Evolutionary conservation across 1,140 invertebrate species (phyloP).

Genomic region (Saccostrea echinata): DNA sequence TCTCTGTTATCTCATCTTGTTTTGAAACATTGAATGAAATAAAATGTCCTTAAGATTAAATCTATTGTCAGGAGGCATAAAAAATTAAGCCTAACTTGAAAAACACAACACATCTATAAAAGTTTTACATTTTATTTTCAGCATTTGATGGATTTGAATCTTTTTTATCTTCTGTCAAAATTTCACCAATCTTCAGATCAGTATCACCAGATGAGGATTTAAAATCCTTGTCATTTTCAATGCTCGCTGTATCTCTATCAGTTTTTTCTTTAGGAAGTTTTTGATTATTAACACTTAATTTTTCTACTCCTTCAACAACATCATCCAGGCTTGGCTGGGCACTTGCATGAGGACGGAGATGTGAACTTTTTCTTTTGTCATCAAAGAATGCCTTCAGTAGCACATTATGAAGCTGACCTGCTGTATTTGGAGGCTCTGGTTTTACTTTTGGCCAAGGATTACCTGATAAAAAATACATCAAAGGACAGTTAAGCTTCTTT

Average conservation of each 20-base stretch:
- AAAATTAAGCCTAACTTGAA: too few species aligned
- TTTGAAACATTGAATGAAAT: too few species aligned
- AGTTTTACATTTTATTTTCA: conserved; percentile 11
- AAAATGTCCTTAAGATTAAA: too few species aligned
- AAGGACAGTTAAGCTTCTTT: too few species aligned
- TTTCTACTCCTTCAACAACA: background rate
- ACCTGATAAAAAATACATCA: background rate
- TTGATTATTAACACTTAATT: conserved; percentile 3
- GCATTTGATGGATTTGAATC: background rate
- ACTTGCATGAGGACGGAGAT: conserved; percentile 4
- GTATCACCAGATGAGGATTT: background rate
- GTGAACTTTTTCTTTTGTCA: conserved; percentile 15
- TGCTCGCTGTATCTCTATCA: background rate
- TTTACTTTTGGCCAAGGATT: conserved; percentile 27
- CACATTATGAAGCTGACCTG: background rate
- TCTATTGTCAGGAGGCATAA: too few species aligned
- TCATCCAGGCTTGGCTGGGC: background rate
- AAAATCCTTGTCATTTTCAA: background rate
- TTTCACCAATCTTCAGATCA: background rate
- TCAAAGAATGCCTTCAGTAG: conserved; percentile 28
- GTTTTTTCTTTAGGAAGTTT: background rate
- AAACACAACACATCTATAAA: background rate
- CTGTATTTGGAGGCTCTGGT: background rate
- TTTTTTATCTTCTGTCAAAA: background rate
- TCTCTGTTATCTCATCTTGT: too few species aligned